A percentile compares a stretch with the other conserved stretches of the same genome.
phyloP scores from a whole-genome alignment of 2,797 vertebrate genomes.

The Darevskia nairensis region DNA sequence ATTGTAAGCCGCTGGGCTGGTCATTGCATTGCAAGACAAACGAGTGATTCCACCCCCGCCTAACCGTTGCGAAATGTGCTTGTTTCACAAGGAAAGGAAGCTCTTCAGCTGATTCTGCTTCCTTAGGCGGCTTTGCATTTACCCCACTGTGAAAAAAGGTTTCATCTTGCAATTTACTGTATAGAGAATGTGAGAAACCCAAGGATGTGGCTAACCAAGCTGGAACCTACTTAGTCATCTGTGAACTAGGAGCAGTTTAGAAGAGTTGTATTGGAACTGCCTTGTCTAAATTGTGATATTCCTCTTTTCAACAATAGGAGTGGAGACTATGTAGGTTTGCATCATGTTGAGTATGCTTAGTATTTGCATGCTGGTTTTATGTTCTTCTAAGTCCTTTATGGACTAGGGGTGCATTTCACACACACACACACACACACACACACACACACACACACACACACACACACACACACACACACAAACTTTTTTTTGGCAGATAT shows the following conservation, averaged over 20 bases:
- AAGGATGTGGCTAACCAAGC: background rate
- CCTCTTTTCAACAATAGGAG: background rate
- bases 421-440: too few relatives aligned
- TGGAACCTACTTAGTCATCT: background rate
- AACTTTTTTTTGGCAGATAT: background rate
- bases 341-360: background rate
- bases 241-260: background rate
- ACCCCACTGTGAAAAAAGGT: background rate
- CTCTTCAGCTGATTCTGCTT: background rate
- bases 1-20: constrained; percentile 38
- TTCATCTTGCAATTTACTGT: background rate
- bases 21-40: background rate
- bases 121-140: background rate
- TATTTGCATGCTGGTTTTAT: background rate
- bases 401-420: background rate
- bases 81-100: background rate
- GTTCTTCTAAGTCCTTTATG: background rate
- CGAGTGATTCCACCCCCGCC: background rate
- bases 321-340: background rate
- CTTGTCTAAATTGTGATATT: background rate
- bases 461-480: background rate
- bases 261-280: background rate
- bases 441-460: too few relatives aligned
- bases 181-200: background rate
- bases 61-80: too few relatives aligned